Percentiles rank a stretch among this genome's conserved stretches.
Evolutionary conservation across 2,888 invertebrate genomes (phyloP).

Genomic region (Dasypogon diadema): DNA sequence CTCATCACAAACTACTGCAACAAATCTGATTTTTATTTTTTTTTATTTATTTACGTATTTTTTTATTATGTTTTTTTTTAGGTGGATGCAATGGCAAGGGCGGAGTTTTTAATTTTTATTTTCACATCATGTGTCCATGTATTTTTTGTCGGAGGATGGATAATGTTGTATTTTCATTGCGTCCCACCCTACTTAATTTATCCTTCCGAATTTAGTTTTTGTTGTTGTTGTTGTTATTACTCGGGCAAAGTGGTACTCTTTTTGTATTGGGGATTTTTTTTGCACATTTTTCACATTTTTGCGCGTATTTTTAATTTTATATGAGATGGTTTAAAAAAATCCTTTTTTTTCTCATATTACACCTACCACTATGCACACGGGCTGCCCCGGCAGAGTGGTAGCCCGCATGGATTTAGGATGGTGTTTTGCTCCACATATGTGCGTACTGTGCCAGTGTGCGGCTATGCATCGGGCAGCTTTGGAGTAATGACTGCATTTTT

Average conservation of each 20-base stretch:
- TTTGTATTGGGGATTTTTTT: conserved; percentile 42
- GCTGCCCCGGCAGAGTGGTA: too few species aligned
- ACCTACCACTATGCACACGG: conserved; percentile 16
- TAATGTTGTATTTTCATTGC: conserved; percentile 39
- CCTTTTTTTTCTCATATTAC: conserved; percentile 40
- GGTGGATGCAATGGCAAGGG: conserved; percentile 59
- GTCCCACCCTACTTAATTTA: conserved; percentile 51
- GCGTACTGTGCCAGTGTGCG: conserved; percentile 12
- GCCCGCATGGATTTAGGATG: conserved; percentile 53
- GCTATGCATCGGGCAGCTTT: conserved; percentile 48
- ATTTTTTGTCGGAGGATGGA: conserved; percentile 44
- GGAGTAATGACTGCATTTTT: conserved; percentile 68
- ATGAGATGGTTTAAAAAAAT: conserved; percentile 45
- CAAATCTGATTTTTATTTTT: conserved; percentile 48
- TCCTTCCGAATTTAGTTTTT: conserved; percentile 60
- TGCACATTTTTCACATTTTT: conserved; percentile 50
- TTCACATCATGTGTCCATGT: conserved; percentile 58
- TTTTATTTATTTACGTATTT: conserved; percentile 25
- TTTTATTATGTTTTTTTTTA: conserved; percentile 26
- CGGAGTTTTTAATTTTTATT: conserved; percentile 68
- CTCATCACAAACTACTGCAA: conserved; percentile 48
- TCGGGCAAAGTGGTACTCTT: conserved; percentile 20
- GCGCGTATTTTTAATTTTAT: conserved; percentile 51
- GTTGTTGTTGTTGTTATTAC: conserved; percentile 62
- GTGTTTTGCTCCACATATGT: conserved; percentile 54